A percentile compares a stretch with the other conserved stretches of the same genome.
Evolutionary conservation across 2,888 invertebrate species (phyloP).

Genomic region (Dryobota labecula): DNA sequence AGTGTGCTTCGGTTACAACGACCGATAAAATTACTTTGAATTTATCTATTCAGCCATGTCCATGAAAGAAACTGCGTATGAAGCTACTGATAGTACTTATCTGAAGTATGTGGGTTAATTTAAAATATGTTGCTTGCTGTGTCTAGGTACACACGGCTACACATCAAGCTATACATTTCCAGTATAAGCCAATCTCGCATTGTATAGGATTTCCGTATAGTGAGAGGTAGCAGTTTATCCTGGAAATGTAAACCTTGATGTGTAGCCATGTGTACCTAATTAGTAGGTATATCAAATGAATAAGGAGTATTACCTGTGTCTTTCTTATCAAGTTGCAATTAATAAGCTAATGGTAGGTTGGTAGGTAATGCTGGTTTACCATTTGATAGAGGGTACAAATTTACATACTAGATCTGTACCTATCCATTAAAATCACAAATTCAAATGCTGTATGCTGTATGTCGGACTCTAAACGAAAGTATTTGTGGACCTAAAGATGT

Average conservation of each 20-base stretch:
- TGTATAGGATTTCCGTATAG: too few relatives aligned
- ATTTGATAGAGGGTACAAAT: neutral
- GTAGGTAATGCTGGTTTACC: neutral
- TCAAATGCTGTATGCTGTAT: neutral
- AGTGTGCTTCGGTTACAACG: conserved; percentile 68
- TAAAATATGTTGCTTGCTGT: neutral
- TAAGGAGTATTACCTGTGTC: conserved; percentile 1
- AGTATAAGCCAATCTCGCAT: too few relatives aligned
- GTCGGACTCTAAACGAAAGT: conserved; percentile 56
- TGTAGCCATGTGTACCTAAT: too few relatives aligned
- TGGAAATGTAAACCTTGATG: too few relatives aligned
- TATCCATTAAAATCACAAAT: neutral
- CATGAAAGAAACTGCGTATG: conserved; percentile 32
- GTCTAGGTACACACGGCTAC: too few relatives aligned
- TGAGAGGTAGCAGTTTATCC: too few relatives aligned
- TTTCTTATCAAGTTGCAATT: conserved; percentile 2
- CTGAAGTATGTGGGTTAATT: neutral
- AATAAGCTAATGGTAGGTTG: neutral
- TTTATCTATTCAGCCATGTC: conserved; percentile 45
- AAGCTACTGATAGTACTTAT: neutral
- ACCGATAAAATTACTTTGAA: conserved; percentile 70
- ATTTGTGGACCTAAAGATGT: conserved; percentile 62
- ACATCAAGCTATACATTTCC: too few relatives aligned
- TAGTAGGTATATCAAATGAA: neutral
- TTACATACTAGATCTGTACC: neutral